Evolutionary conservation across 1,140 invertebrate genomes (phyloP), one percentile per base, ranked within the genome.

Genomic region (Akabosia matsudoensis): DNA sequence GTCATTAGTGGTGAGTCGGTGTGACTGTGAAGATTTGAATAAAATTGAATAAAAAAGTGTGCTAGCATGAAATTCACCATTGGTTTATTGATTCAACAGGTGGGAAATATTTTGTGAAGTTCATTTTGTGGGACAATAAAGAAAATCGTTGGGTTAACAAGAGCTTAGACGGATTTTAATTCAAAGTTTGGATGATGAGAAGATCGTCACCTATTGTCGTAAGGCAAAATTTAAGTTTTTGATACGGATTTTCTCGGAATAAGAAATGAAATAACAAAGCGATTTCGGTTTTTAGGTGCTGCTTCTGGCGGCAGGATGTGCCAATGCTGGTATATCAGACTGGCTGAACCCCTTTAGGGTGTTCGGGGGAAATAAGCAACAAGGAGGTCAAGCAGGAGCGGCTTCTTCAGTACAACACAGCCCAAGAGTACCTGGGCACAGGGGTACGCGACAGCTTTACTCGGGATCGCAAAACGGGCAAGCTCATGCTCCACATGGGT

Each of bases 271-370:
- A n/a, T n/a, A n/a, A 18, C 37, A 18, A 10, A 45, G 37, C 37
- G 18, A 45, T 45, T 45, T 56, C 18, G 37, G 18, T 45, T 45
- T 45, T 16, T 10, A 67, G 61, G 61, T 67, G 61, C 26, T 67
- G 30, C 61, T 67, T 4, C 28, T 67, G 28, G 61, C 61, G 31
- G 61, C 61, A 67, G 61, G 61, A 67, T 67, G 61, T 67, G 61
- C 61, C 61, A 67, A 67, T 22, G 61, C 61, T 67, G 61, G 61
- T 4, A 67, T 67, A 13, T 67, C 61, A 31, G 61, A 67, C 30
- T 67, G 61, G 61, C 24, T 67, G 26, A 67, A 67, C 61, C 61
- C 61, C 28, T 67, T 67, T n/a, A 67, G 30, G 26, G 26, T 61
- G 54, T 61, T 61, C 31, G 22, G 61, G 61, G 24, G 54, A 18